phyloP scores from a whole-genome alignment of 2,113 vertebrate species.

The Terrapene triunguis region DNA sequence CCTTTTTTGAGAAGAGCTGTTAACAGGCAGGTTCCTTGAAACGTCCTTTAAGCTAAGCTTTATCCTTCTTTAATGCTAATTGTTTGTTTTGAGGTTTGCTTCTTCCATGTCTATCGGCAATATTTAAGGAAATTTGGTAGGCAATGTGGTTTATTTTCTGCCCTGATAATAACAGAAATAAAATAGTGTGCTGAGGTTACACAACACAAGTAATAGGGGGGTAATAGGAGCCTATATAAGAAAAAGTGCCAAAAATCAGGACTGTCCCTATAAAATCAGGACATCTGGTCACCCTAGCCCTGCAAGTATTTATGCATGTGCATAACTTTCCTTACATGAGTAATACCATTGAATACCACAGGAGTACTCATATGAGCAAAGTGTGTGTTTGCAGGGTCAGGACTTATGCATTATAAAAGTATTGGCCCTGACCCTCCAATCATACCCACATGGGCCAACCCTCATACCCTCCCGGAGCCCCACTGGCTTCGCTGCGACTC shows the following conservation, averaged over 20 bases:
- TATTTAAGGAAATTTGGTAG: neutral
- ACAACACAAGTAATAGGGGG: constrained; percentile 19
- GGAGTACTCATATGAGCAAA: neutral
- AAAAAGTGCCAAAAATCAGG: no score
- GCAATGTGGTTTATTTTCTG: constrained; percentile 11
- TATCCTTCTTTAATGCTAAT: neutral
- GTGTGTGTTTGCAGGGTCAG: neutral
- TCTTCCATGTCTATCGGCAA: neutral
- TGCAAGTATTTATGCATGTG: constrained; percentile 13
- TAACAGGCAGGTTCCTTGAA: neutral
- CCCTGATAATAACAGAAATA: constrained; percentile 3
- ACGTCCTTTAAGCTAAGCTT: neutral
- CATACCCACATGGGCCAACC: neutral
- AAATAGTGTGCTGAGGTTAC: constrained; percentile 16
- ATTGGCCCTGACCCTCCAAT: neutral
- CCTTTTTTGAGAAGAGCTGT: constrained; percentile 16
- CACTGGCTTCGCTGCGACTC: neutral
- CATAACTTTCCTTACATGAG: constrained; percentile 19
- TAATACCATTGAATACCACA: neutral
- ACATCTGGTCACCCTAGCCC: no score
- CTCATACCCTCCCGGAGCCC: rapidly evolving
- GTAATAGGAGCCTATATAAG: no score
- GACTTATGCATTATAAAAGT: neutral
- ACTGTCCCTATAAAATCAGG: no score
- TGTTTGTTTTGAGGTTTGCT: neutral